Conservation (phyloP, 2,113 vertebrate species). For the Crypturellus undulatus region DNA sequence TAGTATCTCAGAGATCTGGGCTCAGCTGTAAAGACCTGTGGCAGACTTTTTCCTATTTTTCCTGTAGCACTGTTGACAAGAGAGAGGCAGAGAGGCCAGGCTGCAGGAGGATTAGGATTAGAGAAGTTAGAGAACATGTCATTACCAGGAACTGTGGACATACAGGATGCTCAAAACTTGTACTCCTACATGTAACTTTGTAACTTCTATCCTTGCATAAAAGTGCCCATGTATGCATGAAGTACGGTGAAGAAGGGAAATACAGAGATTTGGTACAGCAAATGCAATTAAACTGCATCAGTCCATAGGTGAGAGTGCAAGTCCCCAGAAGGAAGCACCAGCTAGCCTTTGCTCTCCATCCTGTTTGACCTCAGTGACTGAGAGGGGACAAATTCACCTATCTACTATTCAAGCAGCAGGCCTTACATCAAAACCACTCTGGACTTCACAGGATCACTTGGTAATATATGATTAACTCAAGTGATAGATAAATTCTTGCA, state of each 20-base stretch:
- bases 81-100: not conserved
- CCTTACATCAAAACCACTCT: not conserved
- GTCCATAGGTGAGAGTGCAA: not conserved
- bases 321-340: not conserved
- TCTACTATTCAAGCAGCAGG: not conserved
- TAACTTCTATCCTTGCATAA: not conserved
- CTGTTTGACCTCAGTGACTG: not conserved
- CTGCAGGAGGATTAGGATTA: not conserved
- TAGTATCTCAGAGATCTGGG: not conserved
- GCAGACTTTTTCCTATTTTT: not conserved
- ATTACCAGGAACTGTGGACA: not conserved
- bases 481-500: constrained; percentile 10
- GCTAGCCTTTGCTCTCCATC: not conserved
- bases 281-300: not conserved
- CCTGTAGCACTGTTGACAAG: not conserved
- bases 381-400: not conserved
- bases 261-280: fast-evolving
- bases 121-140: not conserved
- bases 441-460: not conserved
- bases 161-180: not conserved
- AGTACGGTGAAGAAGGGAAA: not conserved
- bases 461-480: not conserved
- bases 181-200: not conserved
- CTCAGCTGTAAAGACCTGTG: not conserved
- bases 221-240: no score